Base-by-base conservation (phyloP, 2,797 vertebrate species). In the Chaenodraco wilsoni region DNA sequence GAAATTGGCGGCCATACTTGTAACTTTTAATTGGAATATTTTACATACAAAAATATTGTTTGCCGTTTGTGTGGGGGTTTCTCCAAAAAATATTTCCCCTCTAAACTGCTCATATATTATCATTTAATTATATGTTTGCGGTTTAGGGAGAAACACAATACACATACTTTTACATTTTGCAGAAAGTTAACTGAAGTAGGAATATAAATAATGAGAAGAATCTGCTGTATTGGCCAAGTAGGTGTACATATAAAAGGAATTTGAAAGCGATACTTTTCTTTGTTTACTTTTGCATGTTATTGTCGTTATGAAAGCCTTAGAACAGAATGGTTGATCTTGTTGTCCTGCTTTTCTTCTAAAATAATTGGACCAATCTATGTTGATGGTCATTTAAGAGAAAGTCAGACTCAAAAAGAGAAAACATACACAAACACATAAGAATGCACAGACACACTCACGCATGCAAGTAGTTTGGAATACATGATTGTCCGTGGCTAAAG, bases 391-490 rank as follows among this genome's bases (percentile, higher is more conserved):
- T 66, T 12, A 19, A 49, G 27, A 57, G 44, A 71, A 21, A 37
- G 50, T 61, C 40, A 50, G 31, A 61, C 69, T 43, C 72, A 70
- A 67, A 74, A 41, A 16, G n/a, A 62, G 40, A 74, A 69, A 65
- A 72, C 46, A 15, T 46, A 66, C 43, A 48, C 60, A 46, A 40
- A 43, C 13, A 59, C 33, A 49, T 11, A 48, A 5, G 17, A 27
- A 55, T 15, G 23, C 57, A 50, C 31, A 33, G 27, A 46, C 37
- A 33, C n/a, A 64, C 31, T n/a, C 17, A 67, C 17, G 46, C n/a
- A 78, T 37, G 69, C 46, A 62, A 27, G 44, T 31, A 45, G 70
- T 78, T 87, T 84, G 74, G 81, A 83, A 82, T 83, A n/a, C 19
- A 4, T 63, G 74, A 70, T 13, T 46, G 69, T 74, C 74, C 21